Percentiles rank a stretch among this genome's conserved stretches.
These are phyloP conservation scores for Mobula hypostoma DNA, from an alignment of 2,113 vertebrate genomes.

Conservation along the genomic window DNA sequence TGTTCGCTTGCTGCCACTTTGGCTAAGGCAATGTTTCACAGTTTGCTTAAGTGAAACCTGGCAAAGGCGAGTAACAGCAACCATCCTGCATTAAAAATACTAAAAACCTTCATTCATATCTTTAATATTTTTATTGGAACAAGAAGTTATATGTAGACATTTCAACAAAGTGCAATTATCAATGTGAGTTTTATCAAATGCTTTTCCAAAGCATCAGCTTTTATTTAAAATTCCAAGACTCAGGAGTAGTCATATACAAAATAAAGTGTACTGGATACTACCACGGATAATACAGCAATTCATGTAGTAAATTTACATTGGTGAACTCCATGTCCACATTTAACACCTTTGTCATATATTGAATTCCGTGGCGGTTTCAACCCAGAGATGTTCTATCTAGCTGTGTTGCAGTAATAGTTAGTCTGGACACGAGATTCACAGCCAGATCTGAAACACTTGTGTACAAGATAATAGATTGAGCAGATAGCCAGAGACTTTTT, in stretches of 20 bases:
- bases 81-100: neutral
- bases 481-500: no score
- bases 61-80: slow-evolving; percentile 13
- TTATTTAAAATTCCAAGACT: neutral
- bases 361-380: neutral
- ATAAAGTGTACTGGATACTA: neutral
- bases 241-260: neutral
- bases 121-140: slow-evolving; percentile 37
- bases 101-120: slow-evolving; percentile 27
- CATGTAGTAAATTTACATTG: neutral
- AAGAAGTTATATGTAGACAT: neutral
- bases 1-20: slow-evolving; percentile 29
- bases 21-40: neutral
- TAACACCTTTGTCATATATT: neutral
- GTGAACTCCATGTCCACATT: neutral
- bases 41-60: slow-evolving; percentile 36
- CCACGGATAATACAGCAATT: neutral
- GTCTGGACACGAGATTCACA: neutral
- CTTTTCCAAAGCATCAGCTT: slow-evolving; percentile 3
- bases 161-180: slow-evolving; percentile 24
- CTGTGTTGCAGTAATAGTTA: neutral
- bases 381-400: neutral
- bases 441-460: neutral
- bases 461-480: no score
- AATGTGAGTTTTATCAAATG: slow-evolving; percentile 21